phyloP scores from a whole-genome alignment of 2,888 invertebrate species.

The Stenichneumon culpator region DNA sequence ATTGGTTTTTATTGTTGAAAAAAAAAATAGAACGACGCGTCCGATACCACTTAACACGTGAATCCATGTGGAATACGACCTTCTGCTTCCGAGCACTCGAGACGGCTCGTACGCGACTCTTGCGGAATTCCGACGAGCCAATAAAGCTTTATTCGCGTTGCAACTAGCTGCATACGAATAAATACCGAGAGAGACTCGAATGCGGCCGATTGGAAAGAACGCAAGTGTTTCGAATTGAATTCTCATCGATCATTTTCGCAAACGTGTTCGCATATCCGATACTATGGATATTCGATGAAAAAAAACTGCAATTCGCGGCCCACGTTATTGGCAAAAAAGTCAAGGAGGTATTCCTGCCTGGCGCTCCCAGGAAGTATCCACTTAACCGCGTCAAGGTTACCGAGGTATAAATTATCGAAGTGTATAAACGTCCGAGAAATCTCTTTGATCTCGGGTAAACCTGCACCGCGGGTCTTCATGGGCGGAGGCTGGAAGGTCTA shows the following conservation, averaged over 20 bases:
- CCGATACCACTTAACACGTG: too few relatives aligned
- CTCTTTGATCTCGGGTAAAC: constrained; percentile 21
- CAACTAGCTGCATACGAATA: neutral
- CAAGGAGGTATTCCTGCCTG: neutral
- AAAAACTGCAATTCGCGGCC: neutral
- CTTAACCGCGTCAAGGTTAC: constrained; percentile 22
- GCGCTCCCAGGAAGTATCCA: constrained; percentile 22
- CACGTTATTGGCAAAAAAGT: constrained; percentile 25
- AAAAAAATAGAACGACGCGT: too few relatives aligned
- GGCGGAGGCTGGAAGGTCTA: neutral
- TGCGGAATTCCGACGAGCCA: neutral
- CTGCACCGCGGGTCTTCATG: neutral
- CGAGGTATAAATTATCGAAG: constrained; percentile 38
- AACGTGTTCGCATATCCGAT: neutral
- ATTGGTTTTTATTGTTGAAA: too few relatives aligned
- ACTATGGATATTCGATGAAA: neutral
- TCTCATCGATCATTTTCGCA: neutral
- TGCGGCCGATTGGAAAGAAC: neutral
- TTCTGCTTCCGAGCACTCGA: neutral
- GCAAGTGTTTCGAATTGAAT: neutral
- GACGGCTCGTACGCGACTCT: neutral
- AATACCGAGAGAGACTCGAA: neutral
- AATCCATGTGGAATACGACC: neutral
- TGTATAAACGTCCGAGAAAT: constrained; percentile 19
- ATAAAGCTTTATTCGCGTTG: neutral